Evolutionary conservation across 2,888 invertebrate species (phyloP).

Genomic region (Drosophila koepferae): DNA sequence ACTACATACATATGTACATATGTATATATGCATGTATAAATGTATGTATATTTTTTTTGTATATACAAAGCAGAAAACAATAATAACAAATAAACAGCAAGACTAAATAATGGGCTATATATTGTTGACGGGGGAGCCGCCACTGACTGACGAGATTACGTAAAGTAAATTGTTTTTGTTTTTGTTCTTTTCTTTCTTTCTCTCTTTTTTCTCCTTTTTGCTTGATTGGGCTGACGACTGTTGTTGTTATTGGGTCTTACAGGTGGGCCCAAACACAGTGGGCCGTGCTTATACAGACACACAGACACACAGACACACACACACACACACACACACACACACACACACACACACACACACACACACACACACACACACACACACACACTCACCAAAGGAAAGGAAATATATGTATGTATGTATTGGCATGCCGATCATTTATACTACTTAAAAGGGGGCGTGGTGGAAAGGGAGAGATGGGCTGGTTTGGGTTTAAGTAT

Average conservation of each 20-base stretch:
- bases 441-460: not conserved
- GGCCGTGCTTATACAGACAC: constrained; percentile 6
- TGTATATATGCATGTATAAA: not conserved
- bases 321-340: not conserved
- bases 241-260: constrained; percentile 31
- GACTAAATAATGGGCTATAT: constrained; percentile 32
- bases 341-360: not conserved
- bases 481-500: not conserved
- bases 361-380: constrained; percentile 3
- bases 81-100: constrained; percentile 24
- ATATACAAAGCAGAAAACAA: constrained; percentile 30
- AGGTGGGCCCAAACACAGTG: constrained; percentile 49
- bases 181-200: not conserved
- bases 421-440: not conserved
- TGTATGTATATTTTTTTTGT: not conserved
- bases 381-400: not conserved
- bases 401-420: not conserved
- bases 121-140: constrained; percentile 30
- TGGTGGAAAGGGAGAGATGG: not conserved
- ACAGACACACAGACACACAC: constrained; percentile 4
- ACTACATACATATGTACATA: not conserved
- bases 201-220: constrained; percentile 5
- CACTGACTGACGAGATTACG: constrained; percentile 57
- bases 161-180: constrained; percentile 45
- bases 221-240: constrained; percentile 19